phyloP scores from a whole-genome alignment of 1,140 invertebrate genomes.

The Melitaea cinxia region DNA sequence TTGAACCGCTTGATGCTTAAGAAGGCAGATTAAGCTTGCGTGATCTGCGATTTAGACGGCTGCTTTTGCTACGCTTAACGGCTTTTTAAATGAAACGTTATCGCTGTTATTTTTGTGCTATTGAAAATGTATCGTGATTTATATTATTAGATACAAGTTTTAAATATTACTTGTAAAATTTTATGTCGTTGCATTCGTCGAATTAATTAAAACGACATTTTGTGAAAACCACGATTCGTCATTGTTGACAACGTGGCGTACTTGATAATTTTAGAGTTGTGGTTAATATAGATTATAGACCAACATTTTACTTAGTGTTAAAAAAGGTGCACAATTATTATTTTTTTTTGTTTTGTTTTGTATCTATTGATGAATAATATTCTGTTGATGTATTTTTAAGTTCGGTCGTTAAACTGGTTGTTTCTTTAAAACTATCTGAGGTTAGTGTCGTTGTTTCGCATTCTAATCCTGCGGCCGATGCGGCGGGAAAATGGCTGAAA shows the following conservation, averaged over 20 bases:
- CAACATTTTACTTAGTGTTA: too few relatives aligned
- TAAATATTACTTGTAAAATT: neutral
- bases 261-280: too few relatives aligned
- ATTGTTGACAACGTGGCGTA: too few relatives aligned
- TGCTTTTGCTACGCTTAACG: slow-evolving; percentile 19
- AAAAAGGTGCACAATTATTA: too few relatives aligned
- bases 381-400: neutral
- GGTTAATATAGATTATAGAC: too few relatives aligned
- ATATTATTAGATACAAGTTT: neutral
- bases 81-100: slow-evolving; percentile 5
- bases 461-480: slow-evolving; percentile 74
- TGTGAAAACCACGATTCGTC: too few relatives aligned
- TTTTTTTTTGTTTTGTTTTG: neutral
- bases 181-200: too few relatives aligned
- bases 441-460: slow-evolving; percentile 63
- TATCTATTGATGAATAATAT: too few relatives aligned
- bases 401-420: slow-evolving; percentile 8
- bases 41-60: slow-evolving; percentile 33
- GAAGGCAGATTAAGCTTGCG: slow-evolving; percentile 30
- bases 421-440: slow-evolving; percentile 53
- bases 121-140: neutral
- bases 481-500: slow-evolving; percentile 76
- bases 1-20: slow-evolving; percentile 34
- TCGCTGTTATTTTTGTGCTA: neutral
- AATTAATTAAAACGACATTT: too few relatives aligned